A percentile compares a stretch with the other conserved stretches of the same genome.
Conservation (phyloP, 2,113 vertebrate species). For the Crocuta crocuta region DNA sequence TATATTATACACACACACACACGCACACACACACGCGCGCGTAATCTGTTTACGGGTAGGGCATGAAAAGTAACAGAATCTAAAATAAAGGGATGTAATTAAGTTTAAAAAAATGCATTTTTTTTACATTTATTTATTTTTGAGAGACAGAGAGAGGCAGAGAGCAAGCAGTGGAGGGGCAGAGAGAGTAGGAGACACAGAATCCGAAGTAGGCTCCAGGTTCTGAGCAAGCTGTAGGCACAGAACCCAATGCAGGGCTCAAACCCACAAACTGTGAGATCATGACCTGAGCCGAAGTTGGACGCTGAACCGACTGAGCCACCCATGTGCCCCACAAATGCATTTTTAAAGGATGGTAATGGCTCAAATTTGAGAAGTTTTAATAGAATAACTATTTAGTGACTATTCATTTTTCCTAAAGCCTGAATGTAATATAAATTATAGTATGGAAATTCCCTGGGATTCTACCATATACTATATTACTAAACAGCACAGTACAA, state of each 20-base stretch:
- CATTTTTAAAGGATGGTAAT: background rate
- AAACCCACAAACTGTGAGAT: too few species aligned
- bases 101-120: background rate
- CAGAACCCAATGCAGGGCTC: too few species aligned
- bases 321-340: background rate
- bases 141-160: too few species aligned
- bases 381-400: background rate
- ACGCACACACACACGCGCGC: background rate
- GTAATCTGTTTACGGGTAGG: background rate
- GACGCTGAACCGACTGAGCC: too few species aligned
- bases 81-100: background rate
- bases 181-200: too few species aligned
- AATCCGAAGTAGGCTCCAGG: too few species aligned
- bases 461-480: background rate
- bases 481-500: background rate
- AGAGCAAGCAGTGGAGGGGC: too few species aligned
- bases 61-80: background rate
- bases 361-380: background rate
- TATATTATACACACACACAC: background rate
- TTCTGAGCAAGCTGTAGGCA: too few species aligned
- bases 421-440: background rate
- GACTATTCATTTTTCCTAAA: background rate
- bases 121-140: too few species aligned
- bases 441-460: background rate
- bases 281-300: too few species aligned